Percentiles rank a stretch among this genome's conserved stretches.
phyloP scores from a whole-genome alignment of 2,113 vertebrate species.

The Strix uralensis region DNA sequence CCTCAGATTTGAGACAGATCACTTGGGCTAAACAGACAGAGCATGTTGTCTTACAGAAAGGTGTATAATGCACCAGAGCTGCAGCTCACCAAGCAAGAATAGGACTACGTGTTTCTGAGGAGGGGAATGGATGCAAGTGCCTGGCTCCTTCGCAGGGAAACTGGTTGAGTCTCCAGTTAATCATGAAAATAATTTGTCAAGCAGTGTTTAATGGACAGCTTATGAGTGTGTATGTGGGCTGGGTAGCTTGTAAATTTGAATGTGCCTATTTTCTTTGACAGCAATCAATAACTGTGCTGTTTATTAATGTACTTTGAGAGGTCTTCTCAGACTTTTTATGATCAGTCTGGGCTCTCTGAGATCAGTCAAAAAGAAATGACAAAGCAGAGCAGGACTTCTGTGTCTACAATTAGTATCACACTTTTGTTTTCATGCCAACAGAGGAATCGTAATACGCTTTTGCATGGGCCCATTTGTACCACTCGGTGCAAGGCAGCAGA shows the following conservation, averaged over 20 bases:
- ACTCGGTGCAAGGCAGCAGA: background rate
- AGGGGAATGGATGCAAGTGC: background rate
- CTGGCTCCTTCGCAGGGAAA: background rate
- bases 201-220: background rate
- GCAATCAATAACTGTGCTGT: background rate
- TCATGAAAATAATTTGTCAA: background rate
- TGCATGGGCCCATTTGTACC: background rate
- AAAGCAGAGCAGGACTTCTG: background rate
- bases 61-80: background rate
- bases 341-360: background rate
- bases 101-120: background rate
- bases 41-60: background rate
- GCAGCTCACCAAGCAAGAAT: background rate
- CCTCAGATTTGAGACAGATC: background rate
- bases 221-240: background rate
- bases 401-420: background rate
- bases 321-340: background rate
- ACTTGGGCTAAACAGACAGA: background rate
- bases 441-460: background rate
- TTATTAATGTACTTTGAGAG: background rate
- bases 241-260: conserved; percentile 12
- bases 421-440: background rate
- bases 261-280: background rate
- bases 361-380: background rate
- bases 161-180: background rate